Evolutionary conservation across 2,888 invertebrate species (phyloP).

Genomic region (Schrankia costaestrigalis): DNA sequence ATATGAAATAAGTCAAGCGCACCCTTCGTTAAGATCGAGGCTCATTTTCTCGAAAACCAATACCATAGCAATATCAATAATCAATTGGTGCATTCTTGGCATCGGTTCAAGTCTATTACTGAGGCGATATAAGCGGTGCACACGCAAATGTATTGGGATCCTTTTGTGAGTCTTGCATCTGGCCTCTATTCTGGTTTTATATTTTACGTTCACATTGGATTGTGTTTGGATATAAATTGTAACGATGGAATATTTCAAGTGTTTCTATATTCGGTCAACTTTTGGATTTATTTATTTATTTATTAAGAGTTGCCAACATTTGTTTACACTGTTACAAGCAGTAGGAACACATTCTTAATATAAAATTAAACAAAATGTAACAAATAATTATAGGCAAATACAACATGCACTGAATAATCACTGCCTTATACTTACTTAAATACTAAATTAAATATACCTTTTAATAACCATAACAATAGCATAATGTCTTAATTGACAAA

Average conservation of each 20-base stretch:
- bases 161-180: constrained; percentile 60
- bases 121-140: constrained; percentile 52
- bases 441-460: too few relatives aligned
- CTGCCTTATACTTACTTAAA: too few relatives aligned
- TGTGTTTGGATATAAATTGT: constrained; percentile 28
- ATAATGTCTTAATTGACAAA: too few relatives aligned
- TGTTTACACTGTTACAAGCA: too few relatives aligned
- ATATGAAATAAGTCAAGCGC: constrained; percentile 32
- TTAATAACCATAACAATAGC: too few relatives aligned
- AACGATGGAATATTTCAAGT: constrained; percentile 22
- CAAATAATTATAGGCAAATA: too few relatives aligned
- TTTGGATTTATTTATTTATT: constrained; percentile 19
- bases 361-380: too few relatives aligned
- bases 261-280: constrained; percentile 15
- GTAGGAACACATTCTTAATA: too few relatives aligned
- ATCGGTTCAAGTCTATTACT: constrained; percentile 74
- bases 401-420: too few relatives aligned
- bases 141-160: constrained; percentile 64
- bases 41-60: constrained; percentile 66
- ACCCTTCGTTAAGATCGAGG: constrained; percentile 46
- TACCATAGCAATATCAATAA: constrained; percentile 78
- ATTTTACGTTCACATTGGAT: constrained; percentile 29
- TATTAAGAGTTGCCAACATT: too few relatives aligned
- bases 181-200: constrained; percentile 36
- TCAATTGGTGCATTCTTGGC: constrained; percentile 80